A percentile compares a stretch with the other conserved stretches of the same genome.
These are phyloP conservation scores for Watersipora subatra DNA, from an alignment of 1,140 invertebrate species.

Conservation along the genomic window DNA sequence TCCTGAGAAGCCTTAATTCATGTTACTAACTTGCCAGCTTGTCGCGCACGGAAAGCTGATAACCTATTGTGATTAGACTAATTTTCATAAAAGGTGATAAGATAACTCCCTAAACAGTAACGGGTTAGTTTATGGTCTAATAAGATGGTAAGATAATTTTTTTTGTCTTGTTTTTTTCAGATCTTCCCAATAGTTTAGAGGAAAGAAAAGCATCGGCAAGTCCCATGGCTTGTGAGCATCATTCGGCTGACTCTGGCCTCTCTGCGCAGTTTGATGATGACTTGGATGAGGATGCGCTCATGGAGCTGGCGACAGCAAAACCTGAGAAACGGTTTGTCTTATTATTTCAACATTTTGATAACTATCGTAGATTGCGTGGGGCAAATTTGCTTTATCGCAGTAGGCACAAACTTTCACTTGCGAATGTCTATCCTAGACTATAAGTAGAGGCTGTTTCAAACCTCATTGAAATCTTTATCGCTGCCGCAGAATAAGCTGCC, in stretches of 20 bases:
- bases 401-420: too few species aligned
- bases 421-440: too few species aligned
- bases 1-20: too few species aligned
- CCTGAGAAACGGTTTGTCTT: constrained; percentile 1
- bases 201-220: neutral
- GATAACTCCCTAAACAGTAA: too few species aligned
- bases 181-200: neutral
- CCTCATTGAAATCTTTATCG: neutral
- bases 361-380: too few species aligned
- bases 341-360: neutral
- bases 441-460: neutral
- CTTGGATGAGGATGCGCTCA: constrained; percentile 3
- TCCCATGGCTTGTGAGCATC: neutral
- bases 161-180: neutral
- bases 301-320: constrained; percentile 14
- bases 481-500: neutral
- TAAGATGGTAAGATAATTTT: too few species aligned
- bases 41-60: too few species aligned
- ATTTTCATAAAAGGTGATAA: too few species aligned
- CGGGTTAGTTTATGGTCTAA: too few species aligned
- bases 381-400: too few species aligned
- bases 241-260: neutral
- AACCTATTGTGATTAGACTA: too few species aligned
- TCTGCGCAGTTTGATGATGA: constrained; percentile 33
- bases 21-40: too few species aligned